phyloP scores from a whole-genome alignment of 64 coral and sea anemone genomes.

The Montipora capricornis region DNA sequence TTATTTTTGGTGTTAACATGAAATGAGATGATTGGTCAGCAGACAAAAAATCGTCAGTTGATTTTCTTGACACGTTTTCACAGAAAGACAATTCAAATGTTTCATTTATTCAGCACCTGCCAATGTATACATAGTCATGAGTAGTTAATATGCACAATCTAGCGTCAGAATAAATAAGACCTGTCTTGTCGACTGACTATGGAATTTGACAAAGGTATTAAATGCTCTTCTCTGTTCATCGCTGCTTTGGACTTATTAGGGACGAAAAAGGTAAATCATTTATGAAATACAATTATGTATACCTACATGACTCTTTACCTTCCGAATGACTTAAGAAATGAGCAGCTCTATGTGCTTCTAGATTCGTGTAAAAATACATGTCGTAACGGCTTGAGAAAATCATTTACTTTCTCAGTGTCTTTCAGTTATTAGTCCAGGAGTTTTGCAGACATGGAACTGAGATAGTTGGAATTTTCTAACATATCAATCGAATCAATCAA shows the following conservation, averaged over 20 bases:
- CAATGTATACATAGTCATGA: not conserved
- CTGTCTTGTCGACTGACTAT: not conserved
- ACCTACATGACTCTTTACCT: too few species aligned
- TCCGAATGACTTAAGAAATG: too few species aligned
- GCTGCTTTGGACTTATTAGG: not conserved
- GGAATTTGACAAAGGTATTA: not conserved
- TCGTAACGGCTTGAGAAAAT: too few species aligned
- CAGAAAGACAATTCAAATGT: constrained; percentile 22
- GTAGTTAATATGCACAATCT: constrained; percentile 10
- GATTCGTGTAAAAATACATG: too few species aligned
- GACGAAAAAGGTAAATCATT: not conserved
- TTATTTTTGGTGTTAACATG: too few species aligned
- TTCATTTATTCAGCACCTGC: constrained; percentile 32
- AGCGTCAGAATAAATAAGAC: not conserved
- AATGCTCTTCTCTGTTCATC: not conserved
- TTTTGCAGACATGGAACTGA: too few species aligned
- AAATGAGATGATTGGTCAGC: not conserved
- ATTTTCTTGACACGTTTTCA: not conserved
- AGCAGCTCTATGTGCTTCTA: too few species aligned
- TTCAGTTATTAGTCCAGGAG: too few species aligned
- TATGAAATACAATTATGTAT: too few species aligned
- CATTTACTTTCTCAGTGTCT: too few species aligned
- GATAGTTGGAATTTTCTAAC: too few species aligned
- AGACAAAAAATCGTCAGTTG: not conserved
- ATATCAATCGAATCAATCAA: too few species aligned